Base-by-base conservation (phyloP, 2,888 invertebrate genomes). In the Diadegma fenestrale region DNA sequence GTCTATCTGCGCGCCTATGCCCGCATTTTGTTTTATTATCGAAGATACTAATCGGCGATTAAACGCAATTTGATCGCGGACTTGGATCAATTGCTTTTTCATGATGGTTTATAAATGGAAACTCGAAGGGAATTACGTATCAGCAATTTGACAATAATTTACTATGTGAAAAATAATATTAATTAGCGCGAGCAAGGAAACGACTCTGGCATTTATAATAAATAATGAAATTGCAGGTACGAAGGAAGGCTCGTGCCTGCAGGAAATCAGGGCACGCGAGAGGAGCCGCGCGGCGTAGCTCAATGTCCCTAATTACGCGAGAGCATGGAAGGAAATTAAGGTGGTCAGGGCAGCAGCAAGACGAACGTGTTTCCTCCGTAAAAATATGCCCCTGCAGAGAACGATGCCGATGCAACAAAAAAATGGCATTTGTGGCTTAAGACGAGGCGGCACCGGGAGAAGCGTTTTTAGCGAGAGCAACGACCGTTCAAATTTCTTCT, bases 231-330 rank as follows among this genome's bases (percentile, higher is more conserved):
- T 12, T 12, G 7, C 14, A 14, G 3, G 26, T 14, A 22, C 4
- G 12, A 14, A 58, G 5, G 26, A 58, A 58, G 14, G 17, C 45
- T 58, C 14, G 78, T 58, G 68, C 26, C 71, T 41, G 73, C 54
- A 43, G 75, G 48, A 51, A 75, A 68, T 78, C 76, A 19, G 72
- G 64, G 43, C 45, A 22, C 61, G 64, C 77, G 61, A 73, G 73
- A 54, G 81, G 75, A 8, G 54, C 10, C 22, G 58, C n/a, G n/a
- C n/a, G n/a, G n/a, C n/a, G 73, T 80, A 81, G 85, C 86, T 87
- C 87, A 90, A 90, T 88, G 83, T 87, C 86, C 87, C 88, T 88
- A 89, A 90, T 91, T 90, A 88, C 88, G 88, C 87, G 79, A 84
- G 76, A 84, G 85, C 79, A 86, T 86, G 69, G 73, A 78, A 81